These are phyloP conservation scores for Danio rerio DNA, from an alignment of 2,113 vertebrate genomes.

Conservation along the genomic window DNA sequence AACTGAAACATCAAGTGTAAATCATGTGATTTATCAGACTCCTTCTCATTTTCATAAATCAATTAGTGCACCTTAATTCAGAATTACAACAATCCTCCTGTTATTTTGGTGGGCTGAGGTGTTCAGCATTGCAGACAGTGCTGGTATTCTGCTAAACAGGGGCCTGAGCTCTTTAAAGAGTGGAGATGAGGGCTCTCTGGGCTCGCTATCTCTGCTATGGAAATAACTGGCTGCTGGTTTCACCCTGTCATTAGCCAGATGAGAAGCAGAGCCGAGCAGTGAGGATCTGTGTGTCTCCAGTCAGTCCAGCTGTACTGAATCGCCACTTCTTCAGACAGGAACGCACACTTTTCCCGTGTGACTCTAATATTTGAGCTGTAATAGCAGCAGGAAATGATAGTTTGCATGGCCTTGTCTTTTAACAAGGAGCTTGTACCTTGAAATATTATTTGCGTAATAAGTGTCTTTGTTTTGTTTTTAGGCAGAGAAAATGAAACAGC, in stretches of 20 bases:
- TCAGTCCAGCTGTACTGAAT: conserved; percentile 65
- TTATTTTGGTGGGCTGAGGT: conserved; percentile 22
- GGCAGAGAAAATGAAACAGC: background rate
- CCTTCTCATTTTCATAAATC: too few species aligned
- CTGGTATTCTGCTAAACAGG: conserved; percentile 60
- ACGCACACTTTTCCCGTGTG: conserved; percentile 35
- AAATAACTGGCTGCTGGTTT: conserved; percentile 61
- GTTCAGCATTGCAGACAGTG: conserved; percentile 19
- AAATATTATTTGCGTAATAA: background rate
- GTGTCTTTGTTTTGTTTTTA: background rate
- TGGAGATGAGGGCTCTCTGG: conserved; percentile 21
- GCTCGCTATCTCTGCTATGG: conserved; percentile 61
- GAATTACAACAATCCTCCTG: background rate
- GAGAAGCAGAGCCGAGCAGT: conserved; percentile 60
- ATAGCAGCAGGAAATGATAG: conserved; percentile 30
- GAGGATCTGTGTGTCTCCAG: conserved; percentile 46
- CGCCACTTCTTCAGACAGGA: conserved; percentile 55
- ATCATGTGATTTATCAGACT: too few species aligned
- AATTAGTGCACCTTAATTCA: background rate
- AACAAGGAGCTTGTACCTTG: background rate
- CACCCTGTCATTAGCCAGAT: conserved; percentile 76
- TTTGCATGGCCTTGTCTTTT: conserved; percentile 4
- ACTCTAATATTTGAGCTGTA: conserved; percentile 33
- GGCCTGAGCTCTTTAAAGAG: conserved; percentile 54
- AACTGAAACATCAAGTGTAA: too few species aligned